Conservation (phyloP, 1,140 invertebrate species). For the Euglossa dilemma region DNA sequence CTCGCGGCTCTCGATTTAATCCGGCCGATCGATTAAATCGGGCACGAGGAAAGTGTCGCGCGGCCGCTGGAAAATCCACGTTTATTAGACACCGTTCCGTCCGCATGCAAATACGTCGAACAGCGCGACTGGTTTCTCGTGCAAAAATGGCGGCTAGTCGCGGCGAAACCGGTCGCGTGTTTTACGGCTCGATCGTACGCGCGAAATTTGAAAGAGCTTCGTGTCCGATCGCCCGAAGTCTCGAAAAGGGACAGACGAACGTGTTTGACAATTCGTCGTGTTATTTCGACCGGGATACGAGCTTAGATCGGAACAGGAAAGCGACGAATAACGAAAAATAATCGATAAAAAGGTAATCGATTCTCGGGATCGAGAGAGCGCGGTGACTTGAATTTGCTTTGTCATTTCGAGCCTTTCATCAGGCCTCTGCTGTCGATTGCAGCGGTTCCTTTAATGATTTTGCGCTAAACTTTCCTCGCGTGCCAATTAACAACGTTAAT, state of each 20-base stretch:
- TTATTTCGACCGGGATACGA: too few relatives aligned
- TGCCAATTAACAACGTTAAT: constrained; percentile 15
- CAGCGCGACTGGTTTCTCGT: constrained; percentile 46
- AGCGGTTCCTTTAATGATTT: constrained; percentile 25
- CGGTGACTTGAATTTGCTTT: neutral
- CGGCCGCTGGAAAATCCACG: constrained; percentile 27
- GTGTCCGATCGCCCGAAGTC: neutral
- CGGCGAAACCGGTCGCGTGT: constrained; percentile 22
- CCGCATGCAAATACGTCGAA: constrained; percentile 33
- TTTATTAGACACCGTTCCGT: constrained; percentile 27
- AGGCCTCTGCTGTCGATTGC: neutral
- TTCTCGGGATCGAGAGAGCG: neutral
- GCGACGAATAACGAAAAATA: neutral
- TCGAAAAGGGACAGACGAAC: too few relatives aligned
- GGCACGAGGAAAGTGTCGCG: neutral
- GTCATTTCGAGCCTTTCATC: neutral
- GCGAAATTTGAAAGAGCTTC: neutral
- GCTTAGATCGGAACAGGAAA: too few relatives aligned
- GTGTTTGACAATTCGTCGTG: too few relatives aligned
- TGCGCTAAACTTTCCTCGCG: constrained; percentile 27
- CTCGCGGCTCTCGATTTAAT: constrained; percentile 37
- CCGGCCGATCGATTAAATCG: neutral
- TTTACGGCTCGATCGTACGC: neutral
- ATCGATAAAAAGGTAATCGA: neutral
- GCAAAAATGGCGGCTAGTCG: constrained; percentile 13